phyloP scores from a whole-genome alignment of 2,888 invertebrate species.

The Notocelia uddmanniana region DNA sequence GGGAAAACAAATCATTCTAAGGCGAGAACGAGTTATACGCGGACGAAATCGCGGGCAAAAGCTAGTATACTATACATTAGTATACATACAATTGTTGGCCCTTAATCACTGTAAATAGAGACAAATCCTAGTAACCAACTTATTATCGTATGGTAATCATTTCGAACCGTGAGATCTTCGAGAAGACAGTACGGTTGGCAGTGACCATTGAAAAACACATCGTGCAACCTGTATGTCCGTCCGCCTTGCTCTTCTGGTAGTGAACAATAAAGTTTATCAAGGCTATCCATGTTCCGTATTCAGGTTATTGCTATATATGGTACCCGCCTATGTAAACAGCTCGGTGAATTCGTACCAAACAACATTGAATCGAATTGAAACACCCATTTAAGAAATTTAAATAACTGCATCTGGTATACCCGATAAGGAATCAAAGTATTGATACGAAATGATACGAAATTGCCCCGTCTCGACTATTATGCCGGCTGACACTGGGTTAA shows the following conservation, averaged over 20 bases:
- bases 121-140: background rate
- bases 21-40: no score
- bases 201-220: no score
- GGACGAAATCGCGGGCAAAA: no score
- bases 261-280: background rate
- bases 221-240: background rate
- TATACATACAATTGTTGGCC: background rate
- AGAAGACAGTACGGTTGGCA: no score
- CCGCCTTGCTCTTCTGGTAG: background rate
- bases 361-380: constrained; percentile 11
- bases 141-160: no score
- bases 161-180: no score
- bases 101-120: background rate
- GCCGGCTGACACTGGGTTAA: constrained; percentile 38
- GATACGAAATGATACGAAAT: constrained; percentile 35
- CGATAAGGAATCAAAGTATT: constrained; percentile 31
- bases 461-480: constrained; percentile 37
- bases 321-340: background rate
- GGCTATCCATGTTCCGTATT: background rate
- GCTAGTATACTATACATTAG: no score
- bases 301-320: background rate
- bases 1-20: no score
- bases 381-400: constrained; percentile 18
- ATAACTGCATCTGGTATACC: constrained; percentile 20
- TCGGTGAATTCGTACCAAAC: background rate